Evolutionary conservation across 2,888 invertebrate species (phyloP).

Genomic region (Ormyrus thymus): DNA sequence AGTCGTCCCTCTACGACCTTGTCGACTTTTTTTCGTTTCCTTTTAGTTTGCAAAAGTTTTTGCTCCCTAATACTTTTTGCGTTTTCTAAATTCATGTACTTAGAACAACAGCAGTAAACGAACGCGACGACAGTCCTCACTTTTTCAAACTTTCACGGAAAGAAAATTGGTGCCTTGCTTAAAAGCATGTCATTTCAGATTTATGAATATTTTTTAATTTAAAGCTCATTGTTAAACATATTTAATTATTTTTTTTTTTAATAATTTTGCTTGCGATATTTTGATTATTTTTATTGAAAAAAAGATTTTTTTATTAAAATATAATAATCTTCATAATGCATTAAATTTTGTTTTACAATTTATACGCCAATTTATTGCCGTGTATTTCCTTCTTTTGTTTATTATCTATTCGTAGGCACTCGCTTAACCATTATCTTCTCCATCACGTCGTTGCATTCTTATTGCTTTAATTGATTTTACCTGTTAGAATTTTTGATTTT

Average conservation of each 20-base stretch:
- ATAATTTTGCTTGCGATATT: no score
- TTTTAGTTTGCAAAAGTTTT: conserved; percentile 42
- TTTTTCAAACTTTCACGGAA: conserved; percentile 14
- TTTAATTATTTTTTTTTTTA: no score
- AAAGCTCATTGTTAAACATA: no score
- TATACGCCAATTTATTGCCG: conserved; percentile 35
- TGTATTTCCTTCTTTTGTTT: conserved; percentile 34
- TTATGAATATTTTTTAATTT: no score
- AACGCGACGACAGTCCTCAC: conserved; percentile 37
- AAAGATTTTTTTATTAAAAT: no score
- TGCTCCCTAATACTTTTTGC: conserved; percentile 12
- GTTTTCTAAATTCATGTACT: conserved; percentile 48
- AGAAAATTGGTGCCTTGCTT: background rate
- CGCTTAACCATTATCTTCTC: conserved; percentile 40
- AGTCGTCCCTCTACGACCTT: conserved; percentile 36
- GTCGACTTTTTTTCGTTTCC: conserved; percentile 21
- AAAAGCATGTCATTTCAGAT: background rate
- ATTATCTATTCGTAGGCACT: conserved; percentile 44
- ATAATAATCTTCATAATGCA: no score
- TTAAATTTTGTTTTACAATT: background rate
- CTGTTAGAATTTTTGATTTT: background rate
- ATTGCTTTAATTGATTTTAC: background rate
- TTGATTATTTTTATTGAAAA: no score
- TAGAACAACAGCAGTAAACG: conserved; percentile 36
- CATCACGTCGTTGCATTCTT: conserved; percentile 16